Conservation (phyloP, 1,140 invertebrate genomes). For the Riptortus pedestris region DNA sequence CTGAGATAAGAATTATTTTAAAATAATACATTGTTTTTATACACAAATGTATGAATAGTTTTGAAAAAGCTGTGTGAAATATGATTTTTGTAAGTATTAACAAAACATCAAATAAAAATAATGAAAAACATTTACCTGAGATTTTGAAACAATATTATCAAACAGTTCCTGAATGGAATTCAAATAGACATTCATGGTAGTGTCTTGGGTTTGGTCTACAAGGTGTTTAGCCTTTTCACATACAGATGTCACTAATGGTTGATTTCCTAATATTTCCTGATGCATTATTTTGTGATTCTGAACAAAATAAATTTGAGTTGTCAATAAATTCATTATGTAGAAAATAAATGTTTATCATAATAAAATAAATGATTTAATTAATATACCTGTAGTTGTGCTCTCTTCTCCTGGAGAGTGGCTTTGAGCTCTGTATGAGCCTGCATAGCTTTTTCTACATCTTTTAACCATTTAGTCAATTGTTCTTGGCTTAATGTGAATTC, state of each 20-base stretch:
- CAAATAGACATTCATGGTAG: slow-evolving; percentile 71
- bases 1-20: too few species aligned
- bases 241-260: slow-evolving; percentile 76
- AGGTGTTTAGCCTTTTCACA: slow-evolving; percentile 84
- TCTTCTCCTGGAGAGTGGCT: slow-evolving; percentile 83
- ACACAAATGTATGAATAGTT: too few species aligned
- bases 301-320: too few species aligned
- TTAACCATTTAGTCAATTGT: slow-evolving; percentile 83
- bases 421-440: slow-evolving; percentile 83
- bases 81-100: too few species aligned
- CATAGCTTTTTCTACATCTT: slow-evolving; percentile 83
- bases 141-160: slow-evolving; percentile 75
- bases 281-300: slow-evolving; percentile 89
- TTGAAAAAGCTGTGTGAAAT: too few species aligned
- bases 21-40: too few species aligned
- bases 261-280: slow-evolving; percentile 89
- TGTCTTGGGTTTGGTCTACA: slow-evolving; percentile 80
- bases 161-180: slow-evolving; percentile 84
- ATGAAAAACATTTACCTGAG: too few species aligned
- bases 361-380: too few species aligned
- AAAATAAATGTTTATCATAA: too few species aligned
- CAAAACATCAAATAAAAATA: too few species aligned
- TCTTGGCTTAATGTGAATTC: slow-evolving; percentile 80
- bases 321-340: too few species aligned
- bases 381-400: slow-evolving; percentile 64